Evolutionary conservation across 2,113 vertebrate genomes (phyloP).

Genomic region (Hippotragus niger): DNA sequence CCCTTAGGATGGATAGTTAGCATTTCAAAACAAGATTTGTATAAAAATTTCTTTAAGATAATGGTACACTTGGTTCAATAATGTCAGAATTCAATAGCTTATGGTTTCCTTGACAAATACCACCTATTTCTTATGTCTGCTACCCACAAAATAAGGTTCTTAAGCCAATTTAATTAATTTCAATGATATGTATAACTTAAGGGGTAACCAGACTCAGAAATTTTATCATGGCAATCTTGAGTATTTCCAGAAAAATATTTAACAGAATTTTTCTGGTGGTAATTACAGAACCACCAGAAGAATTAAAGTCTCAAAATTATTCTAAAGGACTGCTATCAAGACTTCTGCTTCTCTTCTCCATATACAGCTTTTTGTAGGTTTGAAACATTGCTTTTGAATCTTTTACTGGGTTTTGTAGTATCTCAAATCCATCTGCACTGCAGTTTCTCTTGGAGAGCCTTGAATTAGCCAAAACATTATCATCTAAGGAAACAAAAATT

Average conservation of each 20-base stretch:
- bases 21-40: not conserved
- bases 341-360: slow-evolving; percentile 80
- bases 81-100: slow-evolving; percentile 66
- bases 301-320: not conserved
- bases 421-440: slow-evolving; percentile 72
- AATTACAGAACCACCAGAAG: not conserved
- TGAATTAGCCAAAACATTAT: slow-evolving; percentile 70
- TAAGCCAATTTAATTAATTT: not conserved
- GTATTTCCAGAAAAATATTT: slow-evolving; percentile 52
- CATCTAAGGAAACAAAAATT: slow-evolving; percentile 62
- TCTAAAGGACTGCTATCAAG: slow-evolving; percentile 62
- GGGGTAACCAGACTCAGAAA: slow-evolving; percentile 6
- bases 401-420: slow-evolving; percentile 64
- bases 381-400: slow-evolving; percentile 80
- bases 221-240: slow-evolving; percentile 16
- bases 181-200: not conserved
- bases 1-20: not conserved
- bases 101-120: not conserved
- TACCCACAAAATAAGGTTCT: not conserved
- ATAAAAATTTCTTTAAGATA: not conserved
- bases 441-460: slow-evolving; percentile 67
- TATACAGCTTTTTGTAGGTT: slow-evolving; percentile 80
- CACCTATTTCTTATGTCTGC: not conserved
- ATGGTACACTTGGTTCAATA: slow-evolving; percentile 44
- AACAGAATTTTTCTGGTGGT: not conserved